Conservation (phyloP, 2,888 invertebrate genomes). For the Pollenia griseotomentosa region DNA sequence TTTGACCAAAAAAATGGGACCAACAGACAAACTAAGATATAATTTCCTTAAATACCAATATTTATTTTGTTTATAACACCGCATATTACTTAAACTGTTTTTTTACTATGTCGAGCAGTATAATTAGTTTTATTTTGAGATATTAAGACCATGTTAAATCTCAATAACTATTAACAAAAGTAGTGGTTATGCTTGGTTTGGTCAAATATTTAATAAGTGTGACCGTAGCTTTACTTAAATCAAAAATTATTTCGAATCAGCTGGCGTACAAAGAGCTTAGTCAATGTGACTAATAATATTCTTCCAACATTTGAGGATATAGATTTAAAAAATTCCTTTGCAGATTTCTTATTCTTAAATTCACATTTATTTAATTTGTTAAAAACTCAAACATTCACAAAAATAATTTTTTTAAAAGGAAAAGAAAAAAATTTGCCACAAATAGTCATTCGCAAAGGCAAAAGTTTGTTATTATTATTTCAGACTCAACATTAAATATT, state of each 20-base stretch:
- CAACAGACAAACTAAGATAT: too few relatives aligned
- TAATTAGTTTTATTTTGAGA: too few relatives aligned
- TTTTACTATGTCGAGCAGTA: too few relatives aligned
- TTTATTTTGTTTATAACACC: too few relatives aligned
- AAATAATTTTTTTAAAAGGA: not conserved
- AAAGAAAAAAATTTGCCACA: not conserved
- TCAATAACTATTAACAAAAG: too few relatives aligned
- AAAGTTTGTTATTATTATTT: not conserved
- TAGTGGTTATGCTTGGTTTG: too few relatives aligned
- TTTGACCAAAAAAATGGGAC: too few relatives aligned
- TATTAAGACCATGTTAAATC: too few relatives aligned
- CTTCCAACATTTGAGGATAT: not conserved
- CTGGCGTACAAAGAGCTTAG: not conserved
- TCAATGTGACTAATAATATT: not conserved
- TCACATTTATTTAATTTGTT: constrained; percentile 34
- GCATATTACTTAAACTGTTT: too few relatives aligned
- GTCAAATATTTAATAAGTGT: too few relatives aligned
- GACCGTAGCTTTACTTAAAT: too few relatives aligned
- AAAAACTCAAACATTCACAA: not conserved
- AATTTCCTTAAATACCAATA: too few relatives aligned
- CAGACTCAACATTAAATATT: not conserved
- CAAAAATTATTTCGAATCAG: not conserved
- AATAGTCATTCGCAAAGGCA: not conserved
- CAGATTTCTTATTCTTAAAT: not conserved
- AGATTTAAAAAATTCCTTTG: not conserved